Evolutionary conservation across 1,140 invertebrate genomes (phyloP).

Genomic region (Maniola jurtina): DNA sequence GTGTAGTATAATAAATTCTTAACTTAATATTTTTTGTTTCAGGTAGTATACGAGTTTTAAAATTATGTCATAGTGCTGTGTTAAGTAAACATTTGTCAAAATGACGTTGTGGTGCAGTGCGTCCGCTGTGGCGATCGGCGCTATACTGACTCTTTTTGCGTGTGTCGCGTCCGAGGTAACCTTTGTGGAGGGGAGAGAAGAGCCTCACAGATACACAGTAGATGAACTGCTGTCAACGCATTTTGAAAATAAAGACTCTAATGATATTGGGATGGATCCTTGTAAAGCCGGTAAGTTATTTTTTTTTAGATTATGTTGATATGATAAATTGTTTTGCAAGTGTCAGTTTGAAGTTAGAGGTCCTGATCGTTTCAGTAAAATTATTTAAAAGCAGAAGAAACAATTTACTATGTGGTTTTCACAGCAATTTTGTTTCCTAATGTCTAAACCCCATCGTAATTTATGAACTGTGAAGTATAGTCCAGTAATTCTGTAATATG

Average conservation of each 20-base stretch:
- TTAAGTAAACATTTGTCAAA: conserved; percentile 38
- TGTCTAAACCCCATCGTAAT: too few species aligned
- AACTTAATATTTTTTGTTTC: conserved; percentile 47
- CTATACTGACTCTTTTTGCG: conserved; percentile 47
- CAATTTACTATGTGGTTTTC: too few species aligned
- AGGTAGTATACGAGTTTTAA: conserved; percentile 42
- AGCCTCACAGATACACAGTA: conserved; percentile 81
- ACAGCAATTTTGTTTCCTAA: too few species aligned
- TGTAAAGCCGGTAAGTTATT: conserved; percentile 88
- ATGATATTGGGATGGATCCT: conserved; percentile 89
- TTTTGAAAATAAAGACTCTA: conserved; percentile 84
- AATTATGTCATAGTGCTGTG: conserved; percentile 55
- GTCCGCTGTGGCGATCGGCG: conserved; percentile 37
- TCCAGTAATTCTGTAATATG: too few species aligned
- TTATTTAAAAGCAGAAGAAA: too few species aligned
- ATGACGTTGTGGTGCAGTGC: conserved; percentile 55
- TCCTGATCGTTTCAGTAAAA: too few species aligned
- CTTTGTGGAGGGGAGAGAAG: conserved; percentile 53
- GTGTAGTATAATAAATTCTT: too few species aligned
- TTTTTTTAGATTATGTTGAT: background rate
- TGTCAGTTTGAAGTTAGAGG: too few species aligned
- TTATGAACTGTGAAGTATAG: too few species aligned
- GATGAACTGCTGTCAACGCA: conserved; percentile 83
- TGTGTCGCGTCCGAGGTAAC: conserved; percentile 40
- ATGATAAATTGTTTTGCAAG: too few species aligned